Conservation (phyloP, 2,113 vertebrate genomes). For the Siphamia tubifer region DNA sequence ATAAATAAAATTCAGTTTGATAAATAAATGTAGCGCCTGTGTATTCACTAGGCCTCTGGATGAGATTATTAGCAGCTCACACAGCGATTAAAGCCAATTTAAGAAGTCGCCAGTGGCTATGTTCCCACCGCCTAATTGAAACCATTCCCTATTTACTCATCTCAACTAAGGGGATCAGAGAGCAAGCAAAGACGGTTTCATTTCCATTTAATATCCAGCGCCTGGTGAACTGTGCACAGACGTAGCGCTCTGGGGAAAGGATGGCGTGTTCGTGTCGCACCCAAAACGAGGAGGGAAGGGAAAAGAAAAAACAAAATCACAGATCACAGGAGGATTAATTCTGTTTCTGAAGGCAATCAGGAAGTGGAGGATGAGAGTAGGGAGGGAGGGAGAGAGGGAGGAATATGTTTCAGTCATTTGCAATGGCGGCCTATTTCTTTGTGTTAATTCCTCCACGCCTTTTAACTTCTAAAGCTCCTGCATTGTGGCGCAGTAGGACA, state of each 20-base stretch:
- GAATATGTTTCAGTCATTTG: constrained; percentile 35
- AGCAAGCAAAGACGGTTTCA: constrained; percentile 48
- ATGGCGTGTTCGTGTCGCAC: constrained; percentile 47
- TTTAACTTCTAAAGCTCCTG: constrained; percentile 57
- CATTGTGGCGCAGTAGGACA: constrained; percentile 53
- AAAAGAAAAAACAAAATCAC: constrained; percentile 51
- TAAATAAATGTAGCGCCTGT: constrained; percentile 55
- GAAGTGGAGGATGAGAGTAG: neutral
- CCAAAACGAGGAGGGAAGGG: constrained; percentile 35
- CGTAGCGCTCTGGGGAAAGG: constrained; percentile 36
- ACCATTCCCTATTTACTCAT: constrained; percentile 79
- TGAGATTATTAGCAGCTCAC: constrained; percentile 70
- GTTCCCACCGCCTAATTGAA: constrained; percentile 74
- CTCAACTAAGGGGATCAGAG: constrained; percentile 44
- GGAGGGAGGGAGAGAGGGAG: neutral
- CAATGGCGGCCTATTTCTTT: constrained; percentile 64
- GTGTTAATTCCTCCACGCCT: constrained; percentile 62
- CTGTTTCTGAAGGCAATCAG: constrained; percentile 30
- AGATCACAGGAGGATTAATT: constrained; percentile 77
- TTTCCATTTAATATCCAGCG: constrained; percentile 55
- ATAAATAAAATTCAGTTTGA: constrained; percentile 49
- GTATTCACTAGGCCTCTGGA: constrained; percentile 57
- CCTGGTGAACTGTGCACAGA: constrained; percentile 20
- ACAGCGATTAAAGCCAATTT: constrained; percentile 69
- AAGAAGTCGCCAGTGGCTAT: constrained; percentile 67